Evolutionary conservation across 2,888 invertebrate genomes (phyloP).

Genomic region (Lepetodrilus schrolli): DNA sequence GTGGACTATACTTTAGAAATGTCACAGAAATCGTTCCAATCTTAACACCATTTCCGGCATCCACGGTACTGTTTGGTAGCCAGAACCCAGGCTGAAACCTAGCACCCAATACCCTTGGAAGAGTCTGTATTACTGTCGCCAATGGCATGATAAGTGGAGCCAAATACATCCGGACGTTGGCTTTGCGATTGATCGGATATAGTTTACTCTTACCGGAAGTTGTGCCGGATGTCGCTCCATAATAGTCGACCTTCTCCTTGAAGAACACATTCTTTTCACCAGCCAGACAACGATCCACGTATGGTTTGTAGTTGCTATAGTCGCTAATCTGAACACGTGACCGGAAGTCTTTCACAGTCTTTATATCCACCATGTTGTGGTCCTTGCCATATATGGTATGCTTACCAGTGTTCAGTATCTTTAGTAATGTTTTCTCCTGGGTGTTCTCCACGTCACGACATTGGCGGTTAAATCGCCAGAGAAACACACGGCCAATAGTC

Average conservation of each 20-base stretch:
- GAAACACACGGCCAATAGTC: background rate
- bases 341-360: background rate
- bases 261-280: background rate
- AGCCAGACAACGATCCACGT: background rate
- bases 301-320: background rate
- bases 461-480: background rate
- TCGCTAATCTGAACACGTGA: background rate
- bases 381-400: background rate
- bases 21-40: background rate
- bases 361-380: background rate
- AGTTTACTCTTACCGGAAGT: conserved; percentile 9
- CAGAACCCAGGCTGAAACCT: background rate
- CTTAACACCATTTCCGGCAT: background rate
- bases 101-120: background rate
- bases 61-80: background rate
- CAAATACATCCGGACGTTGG: background rate
- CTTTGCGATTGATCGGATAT: background rate
- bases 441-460: background rate
- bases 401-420: background rate
- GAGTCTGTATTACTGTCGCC: background rate
- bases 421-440: background rate
- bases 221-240: background rate
- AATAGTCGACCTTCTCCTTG: background rate
- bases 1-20: background rate
- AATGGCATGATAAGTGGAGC: background rate